Conservation (phyloP, 64 coral and sea anemone genomes). For the Pocillopora damicornis region DNA sequence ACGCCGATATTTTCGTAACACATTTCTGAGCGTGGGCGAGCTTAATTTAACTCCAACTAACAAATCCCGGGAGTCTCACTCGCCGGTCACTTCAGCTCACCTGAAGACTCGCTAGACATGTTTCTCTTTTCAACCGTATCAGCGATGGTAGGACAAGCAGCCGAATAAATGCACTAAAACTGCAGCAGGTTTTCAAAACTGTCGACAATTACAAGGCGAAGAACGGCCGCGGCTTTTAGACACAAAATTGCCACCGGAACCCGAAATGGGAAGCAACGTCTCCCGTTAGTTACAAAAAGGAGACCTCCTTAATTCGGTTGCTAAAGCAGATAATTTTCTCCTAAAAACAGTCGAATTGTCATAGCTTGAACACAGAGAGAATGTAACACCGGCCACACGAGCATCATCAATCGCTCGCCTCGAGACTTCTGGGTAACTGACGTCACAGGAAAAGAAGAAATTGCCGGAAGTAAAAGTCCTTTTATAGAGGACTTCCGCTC, state of each 20-base stretch:
- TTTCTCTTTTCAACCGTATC: constrained; percentile 4
- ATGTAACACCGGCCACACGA: constrained; percentile 52
- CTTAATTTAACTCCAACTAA: constrained; percentile 48
- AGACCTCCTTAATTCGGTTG: constrained; percentile 7
- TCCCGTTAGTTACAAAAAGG: constrained; percentile 25
- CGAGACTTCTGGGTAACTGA: constrained; percentile 34
- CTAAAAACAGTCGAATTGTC: constrained; percentile 50
- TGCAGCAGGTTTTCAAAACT: constrained; percentile 32
- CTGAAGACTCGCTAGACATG: constrained; percentile 34
- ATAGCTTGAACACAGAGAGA: constrained; percentile 49
- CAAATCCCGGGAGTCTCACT: constrained; percentile 45
- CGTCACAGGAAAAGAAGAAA: constrained; percentile 26
- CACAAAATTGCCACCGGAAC: constrained; percentile 18
- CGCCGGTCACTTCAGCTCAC: constrained; percentile 34
- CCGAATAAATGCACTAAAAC: constrained; percentile 36
- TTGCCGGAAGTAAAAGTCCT: constrained; percentile 37
- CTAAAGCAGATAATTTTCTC: constrained; percentile 33
- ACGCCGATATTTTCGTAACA: constrained; percentile 48
- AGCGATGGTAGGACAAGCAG: constrained; percentile 7
- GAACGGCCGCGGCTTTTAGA: constrained; percentile 20
- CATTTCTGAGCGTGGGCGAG: constrained; percentile 48
- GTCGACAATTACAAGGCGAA: constrained; percentile 21
- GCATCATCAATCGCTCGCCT: constrained; percentile 41
- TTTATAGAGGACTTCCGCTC: constrained; percentile 19
- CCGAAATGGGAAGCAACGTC: constrained; percentile 26